Evolutionary conservation across 2,113 vertebrate genomes (phyloP).

Genomic region (Cephalophus harveyi): DNA sequence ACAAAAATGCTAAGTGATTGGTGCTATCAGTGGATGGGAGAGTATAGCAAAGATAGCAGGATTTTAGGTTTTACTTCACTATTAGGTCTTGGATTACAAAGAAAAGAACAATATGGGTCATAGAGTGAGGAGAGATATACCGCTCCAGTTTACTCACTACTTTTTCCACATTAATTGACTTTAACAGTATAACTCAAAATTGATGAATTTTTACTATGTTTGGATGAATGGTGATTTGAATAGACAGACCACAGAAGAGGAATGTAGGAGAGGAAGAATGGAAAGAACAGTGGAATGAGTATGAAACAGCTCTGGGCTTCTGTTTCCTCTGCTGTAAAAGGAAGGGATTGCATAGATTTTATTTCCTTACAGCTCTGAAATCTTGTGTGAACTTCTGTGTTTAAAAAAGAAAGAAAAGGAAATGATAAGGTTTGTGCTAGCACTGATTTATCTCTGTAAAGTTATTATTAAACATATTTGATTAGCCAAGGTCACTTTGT

Average conservation of each 20-base stretch:
- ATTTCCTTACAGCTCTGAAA: background rate
- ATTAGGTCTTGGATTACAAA: background rate
- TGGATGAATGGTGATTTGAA: background rate
- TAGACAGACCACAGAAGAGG: background rate
- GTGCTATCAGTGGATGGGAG: background rate
- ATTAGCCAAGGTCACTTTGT: background rate
- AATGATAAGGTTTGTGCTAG: background rate
- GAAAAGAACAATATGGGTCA: background rate
- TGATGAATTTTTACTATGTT: background rate
- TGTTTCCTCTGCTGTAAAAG: background rate
- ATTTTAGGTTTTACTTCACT: background rate
- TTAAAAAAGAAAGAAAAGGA: background rate
- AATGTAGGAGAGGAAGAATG: background rate
- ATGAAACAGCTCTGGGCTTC: background rate
- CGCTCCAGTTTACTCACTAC: background rate
- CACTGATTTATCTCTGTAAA: background rate
- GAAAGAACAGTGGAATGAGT: background rate
- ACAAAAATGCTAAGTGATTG: background rate
- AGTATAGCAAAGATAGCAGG: background rate
- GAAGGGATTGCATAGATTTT: background rate
- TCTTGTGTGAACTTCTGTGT: background rate
- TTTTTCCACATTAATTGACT: background rate
- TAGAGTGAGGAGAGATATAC: background rate
- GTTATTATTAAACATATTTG: conserved; percentile 9
- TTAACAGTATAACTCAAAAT: background rate